These are phyloP conservation scores for Cossypha heuglini DNA, from an alignment of 2,797 vertebrate species.

Conservation along the genomic window DNA sequence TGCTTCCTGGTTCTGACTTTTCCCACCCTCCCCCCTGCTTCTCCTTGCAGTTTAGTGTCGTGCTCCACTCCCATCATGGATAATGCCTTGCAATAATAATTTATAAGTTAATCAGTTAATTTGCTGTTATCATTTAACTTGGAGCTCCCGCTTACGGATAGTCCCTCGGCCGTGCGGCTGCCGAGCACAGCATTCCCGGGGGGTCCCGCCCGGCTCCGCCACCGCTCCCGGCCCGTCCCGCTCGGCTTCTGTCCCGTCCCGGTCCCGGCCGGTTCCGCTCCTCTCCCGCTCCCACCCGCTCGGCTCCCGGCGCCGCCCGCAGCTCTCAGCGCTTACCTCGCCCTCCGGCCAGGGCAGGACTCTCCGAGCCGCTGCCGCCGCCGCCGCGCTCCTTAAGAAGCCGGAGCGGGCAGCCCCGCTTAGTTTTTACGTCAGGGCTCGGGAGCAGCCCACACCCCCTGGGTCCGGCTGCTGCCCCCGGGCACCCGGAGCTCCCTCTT, in stretches of 20 bases:
- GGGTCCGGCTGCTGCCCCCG: background rate
- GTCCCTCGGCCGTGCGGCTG: rapidly evolving
- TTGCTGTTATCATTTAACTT: rapidly evolving
- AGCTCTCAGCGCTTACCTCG: background rate
- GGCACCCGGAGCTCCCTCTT: background rate
- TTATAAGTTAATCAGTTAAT: background rate
- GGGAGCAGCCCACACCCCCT: slow-evolving; percentile 14
- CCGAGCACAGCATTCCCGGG: background rate
- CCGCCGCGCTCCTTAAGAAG: slow-evolving; percentile 43
- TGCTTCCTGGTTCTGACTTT: background rate
- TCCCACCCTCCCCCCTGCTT: too few relatives aligned
- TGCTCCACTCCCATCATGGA: rapidly evolving
- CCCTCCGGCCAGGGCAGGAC: background rate
- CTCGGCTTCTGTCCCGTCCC: too few relatives aligned
- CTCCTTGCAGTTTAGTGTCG: background rate
- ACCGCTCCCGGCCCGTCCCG: background rate
- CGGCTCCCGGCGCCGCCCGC: too few relatives aligned
- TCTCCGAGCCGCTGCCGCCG: background rate
- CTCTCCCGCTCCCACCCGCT: too few relatives aligned
- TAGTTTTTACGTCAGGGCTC: slow-evolving; percentile 45
- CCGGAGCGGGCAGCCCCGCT: background rate
- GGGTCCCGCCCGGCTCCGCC: background rate
- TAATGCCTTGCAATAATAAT: background rate
- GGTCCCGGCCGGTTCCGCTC: too few relatives aligned
- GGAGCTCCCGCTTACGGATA: rapidly evolving